Evolutionary conservation across 2,113 vertebrate species (phyloP).

Genomic region (Chaetodon trifascialis): DNA sequence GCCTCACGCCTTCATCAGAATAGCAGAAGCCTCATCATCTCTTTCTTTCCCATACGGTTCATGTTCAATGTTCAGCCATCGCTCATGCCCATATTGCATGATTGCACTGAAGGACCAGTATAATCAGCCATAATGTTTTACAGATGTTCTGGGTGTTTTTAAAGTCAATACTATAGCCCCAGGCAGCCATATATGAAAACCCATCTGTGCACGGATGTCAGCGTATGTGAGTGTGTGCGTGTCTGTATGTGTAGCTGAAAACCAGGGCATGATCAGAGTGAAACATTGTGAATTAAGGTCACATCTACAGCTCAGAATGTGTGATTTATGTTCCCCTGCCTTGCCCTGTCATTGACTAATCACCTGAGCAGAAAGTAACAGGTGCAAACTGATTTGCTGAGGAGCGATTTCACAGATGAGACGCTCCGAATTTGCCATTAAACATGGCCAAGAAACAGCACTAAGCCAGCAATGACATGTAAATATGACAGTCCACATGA

Average conservation of each 20-base stretch:
- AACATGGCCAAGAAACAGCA: constrained; percentile 36
- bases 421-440: constrained; percentile 49
- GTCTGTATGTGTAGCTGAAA: constrained; percentile 40
- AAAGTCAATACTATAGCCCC: constrained; percentile 75
- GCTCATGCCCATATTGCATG: constrained; percentile 73
- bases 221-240: constrained; percentile 31
- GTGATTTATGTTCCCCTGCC: constrained; percentile 74
- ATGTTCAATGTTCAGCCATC: constrained; percentile 67
- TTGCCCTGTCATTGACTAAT: constrained; percentile 76
- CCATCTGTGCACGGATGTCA: constrained; percentile 67
- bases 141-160: constrained; percentile 81
- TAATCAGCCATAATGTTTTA: constrained; percentile 81
- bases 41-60: constrained; percentile 57
- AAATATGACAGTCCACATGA: constrained; percentile 65
- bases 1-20: constrained; percentile 48
- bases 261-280: constrained; percentile 44
- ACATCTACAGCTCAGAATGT: constrained; percentile 61
- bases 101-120: constrained; percentile 73
- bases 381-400: constrained; percentile 72
- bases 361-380: constrained; percentile 71
- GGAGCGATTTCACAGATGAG: constrained; percentile 73
- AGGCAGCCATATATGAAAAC: constrained; percentile 68
- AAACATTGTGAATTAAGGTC: constrained; percentile 72
- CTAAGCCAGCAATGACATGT: constrained; percentile 52
- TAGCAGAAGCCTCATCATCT: constrained; percentile 51